Percentiles rank a stretch among this genome's conserved stretches.
Conservation (phyloP, 1,140 invertebrate genomes). For the Streblospio benedicti region DNA sequence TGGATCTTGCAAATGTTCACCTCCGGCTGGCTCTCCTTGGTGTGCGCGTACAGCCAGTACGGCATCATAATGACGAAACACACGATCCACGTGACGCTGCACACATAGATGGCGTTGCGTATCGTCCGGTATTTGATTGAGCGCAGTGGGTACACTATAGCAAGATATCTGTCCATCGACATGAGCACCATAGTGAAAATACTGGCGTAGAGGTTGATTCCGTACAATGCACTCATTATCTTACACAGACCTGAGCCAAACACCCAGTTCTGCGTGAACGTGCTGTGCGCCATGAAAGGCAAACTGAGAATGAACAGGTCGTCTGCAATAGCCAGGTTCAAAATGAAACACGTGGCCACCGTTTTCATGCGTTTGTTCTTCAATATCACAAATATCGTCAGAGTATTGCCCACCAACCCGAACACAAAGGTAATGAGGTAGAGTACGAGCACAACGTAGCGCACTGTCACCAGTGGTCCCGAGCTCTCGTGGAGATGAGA, state of each 20-base stretch:
- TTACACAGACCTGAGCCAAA: not conserved
- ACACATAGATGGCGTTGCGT: not conserved
- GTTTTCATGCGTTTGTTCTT: not conserved
- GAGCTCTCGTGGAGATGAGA: too few species aligned
- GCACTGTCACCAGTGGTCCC: too few species aligned
- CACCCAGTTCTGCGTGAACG: not conserved
- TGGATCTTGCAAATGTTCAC: not conserved
- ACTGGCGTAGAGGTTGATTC: not conserved
- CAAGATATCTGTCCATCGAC: not conserved
- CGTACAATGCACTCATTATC: not conserved
- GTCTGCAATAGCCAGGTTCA: not conserved
- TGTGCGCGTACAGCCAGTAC: not conserved
- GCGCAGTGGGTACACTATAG: not conserved
- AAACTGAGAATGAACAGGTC: not conserved
- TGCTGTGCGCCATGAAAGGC: constrained; percentile 2
- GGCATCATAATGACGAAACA: not conserved
- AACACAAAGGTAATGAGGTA: not conserved
- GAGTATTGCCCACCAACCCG: not conserved
- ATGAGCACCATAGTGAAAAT: not conserved
- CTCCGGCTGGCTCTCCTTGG: not conserved
- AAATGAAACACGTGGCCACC: not conserved
- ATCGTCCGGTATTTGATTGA: not conserved
- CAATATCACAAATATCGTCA: not conserved
- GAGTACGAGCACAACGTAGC: not conserved
- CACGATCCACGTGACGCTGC: not conserved